Base-by-base conservation (phyloP, 2,888 invertebrate genomes). In the Plagiodera versicolora region DNA sequence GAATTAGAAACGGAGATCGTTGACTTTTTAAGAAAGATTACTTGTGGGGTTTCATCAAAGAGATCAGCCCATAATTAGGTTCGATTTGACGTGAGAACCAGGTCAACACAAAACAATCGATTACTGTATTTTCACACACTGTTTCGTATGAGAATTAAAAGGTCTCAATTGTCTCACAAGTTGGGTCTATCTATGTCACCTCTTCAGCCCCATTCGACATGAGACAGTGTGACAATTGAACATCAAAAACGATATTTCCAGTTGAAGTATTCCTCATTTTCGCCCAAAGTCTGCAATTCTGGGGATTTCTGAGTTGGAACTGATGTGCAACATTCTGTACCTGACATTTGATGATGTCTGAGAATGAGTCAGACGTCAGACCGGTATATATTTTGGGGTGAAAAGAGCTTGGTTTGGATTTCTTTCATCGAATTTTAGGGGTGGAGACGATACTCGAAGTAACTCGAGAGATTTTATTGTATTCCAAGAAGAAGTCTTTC, bases 341-440 rank as follows among this genome's bases (percentile, higher is more conserved):
- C 62, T 73, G 75, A 75, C 75, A 70, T 72, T 70, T 71, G 73
- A 73, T 74, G 72, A 76, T 72, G 71, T 74, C 72, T 35, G 50
- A 71, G 69, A 73, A 74, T 75, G 75, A 75, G 70, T 75, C 75
- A 74, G 60, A 2, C 14, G 39, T 3, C 1, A 14, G 14, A 3
- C 11, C 1, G 39, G 4, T 24, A 24, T 24, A 39, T 14, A 14
- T 39, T 14, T 14, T 14, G 39, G 39, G 39, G 39, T 39, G 11
- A 3, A 39, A 39, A 14, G 1, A 39, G 14, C 14, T 39, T 14
- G 39, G n/a, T 39, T 39, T 39, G 11, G 39, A 39, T 39, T 39
- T 39, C 39, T 39, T 39, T 39, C n/a, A 14, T 14, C 39, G 39
- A 14, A 14, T 39, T 14, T 3, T n/a, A 39, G 39, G 39, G 39